A percentile compares a stretch with the other conserved stretches of the same genome.
phyloP scores from a whole-genome alignment of 2,797 vertebrate species.

The Microctenopoma stevenorrisi region DNA sequence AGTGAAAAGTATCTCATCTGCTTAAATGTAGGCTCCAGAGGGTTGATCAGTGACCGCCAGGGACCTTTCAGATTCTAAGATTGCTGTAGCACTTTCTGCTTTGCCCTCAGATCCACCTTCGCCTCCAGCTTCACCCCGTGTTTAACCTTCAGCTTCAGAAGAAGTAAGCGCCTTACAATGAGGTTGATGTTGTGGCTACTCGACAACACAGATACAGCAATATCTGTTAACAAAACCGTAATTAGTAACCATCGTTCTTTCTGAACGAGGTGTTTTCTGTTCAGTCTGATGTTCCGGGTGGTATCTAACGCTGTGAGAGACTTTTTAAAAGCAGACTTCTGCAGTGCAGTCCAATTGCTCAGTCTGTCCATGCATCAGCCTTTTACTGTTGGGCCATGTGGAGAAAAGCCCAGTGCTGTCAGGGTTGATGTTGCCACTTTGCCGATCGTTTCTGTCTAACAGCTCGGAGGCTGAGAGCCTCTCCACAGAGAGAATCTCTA shows the following conservation, averaged over 20 bases:
- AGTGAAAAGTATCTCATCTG: neutral
- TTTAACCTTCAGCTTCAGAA: slow-evolving; percentile 30
- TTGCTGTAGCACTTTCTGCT: slow-evolving; percentile 10
- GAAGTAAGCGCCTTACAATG: slow-evolving; percentile 13
- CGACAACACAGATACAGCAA: slow-evolving; percentile 25
- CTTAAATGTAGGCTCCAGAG: slow-evolving; percentile 26
- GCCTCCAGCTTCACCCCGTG: neutral
- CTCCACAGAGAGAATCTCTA: slow-evolving; percentile 84
- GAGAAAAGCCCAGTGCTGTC: slow-evolving; percentile 77
- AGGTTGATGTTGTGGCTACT: slow-evolving; percentile 26
- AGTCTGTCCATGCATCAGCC: slow-evolving; percentile 69
- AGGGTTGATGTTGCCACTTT: slow-evolving; percentile 81
- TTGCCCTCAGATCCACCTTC: slow-evolving; percentile 4
- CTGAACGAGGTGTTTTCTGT: slow-evolving; percentile 24
- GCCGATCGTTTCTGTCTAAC: slow-evolving; percentile 82
- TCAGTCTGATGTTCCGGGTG: slow-evolving; percentile 18
- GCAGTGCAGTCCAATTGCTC: slow-evolving; percentile 70
- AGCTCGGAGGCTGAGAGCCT: slow-evolving; percentile 79
- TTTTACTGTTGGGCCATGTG: slow-evolving; percentile 73
- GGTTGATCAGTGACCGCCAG: slow-evolving; percentile 34
- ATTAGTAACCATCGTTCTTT: slow-evolving; percentile 19
- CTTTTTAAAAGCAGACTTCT: slow-evolving; percentile 53
- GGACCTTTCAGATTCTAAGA: slow-evolving; percentile 25
- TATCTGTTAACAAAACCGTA: slow-evolving; percentile 29
- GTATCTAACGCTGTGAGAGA: slow-evolving; percentile 47